A percentile compares a stretch with the other conserved stretches of the same genome.
Evolutionary conservation across 2,888 invertebrate species (phyloP).

Genomic region (Crematogaster levior): DNA sequence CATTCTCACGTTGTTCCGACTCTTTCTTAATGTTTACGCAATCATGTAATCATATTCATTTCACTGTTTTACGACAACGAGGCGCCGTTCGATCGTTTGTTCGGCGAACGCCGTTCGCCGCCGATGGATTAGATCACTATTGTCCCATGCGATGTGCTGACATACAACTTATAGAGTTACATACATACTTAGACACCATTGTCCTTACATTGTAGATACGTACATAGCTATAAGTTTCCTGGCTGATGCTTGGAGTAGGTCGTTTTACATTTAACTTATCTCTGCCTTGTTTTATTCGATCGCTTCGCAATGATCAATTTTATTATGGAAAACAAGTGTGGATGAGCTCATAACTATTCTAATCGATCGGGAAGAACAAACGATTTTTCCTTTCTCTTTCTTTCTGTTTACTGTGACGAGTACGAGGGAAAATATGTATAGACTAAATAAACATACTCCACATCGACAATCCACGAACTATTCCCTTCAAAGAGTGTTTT

Average conservation of each 20-base stretch:
- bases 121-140: constrained; percentile 52
- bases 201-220: constrained; percentile 64
- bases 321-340: constrained; percentile 44
- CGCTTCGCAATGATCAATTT: constrained; percentile 10
- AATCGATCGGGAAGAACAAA: constrained; percentile 60
- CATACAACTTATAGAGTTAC: constrained; percentile 74
- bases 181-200: constrained; percentile 74
- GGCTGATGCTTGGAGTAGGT: constrained; percentile 58
- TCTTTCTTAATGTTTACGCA: constrained; percentile 28
- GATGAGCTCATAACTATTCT: constrained; percentile 51
- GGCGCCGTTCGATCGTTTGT: background rate
- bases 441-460: constrained; percentile 5
- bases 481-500: background rate
- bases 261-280: constrained; percentile 41
- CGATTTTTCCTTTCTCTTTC: constrained; percentile 34
- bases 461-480: too few relatives aligned
- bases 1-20: constrained; percentile 60
- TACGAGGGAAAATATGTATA: constrained; percentile 9
- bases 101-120: constrained; percentile 29
- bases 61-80: constrained; percentile 14
- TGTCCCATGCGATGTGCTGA: constrained; percentile 70
- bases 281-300: constrained; percentile 26
- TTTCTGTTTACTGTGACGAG: constrained; percentile 4
- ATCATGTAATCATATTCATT: background rate
- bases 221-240: constrained; percentile 60